Conservation (phyloP, 2,113 vertebrate species). For the Ancistrus triradiatus region DNA sequence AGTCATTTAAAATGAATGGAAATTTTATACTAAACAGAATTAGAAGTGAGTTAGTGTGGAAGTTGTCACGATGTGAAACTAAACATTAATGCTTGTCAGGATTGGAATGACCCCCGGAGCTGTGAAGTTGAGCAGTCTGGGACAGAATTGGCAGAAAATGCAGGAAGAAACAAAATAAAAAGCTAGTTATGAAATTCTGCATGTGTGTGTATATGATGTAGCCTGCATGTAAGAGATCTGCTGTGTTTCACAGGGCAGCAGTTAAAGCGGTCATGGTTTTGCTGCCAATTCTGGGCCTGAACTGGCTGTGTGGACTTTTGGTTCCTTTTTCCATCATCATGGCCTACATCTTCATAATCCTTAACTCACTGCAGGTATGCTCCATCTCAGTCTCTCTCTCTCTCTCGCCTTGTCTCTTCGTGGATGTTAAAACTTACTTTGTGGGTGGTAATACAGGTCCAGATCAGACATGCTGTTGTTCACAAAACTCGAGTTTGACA, state of each 20-base stretch:
- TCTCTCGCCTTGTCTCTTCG: too few relatives aligned
- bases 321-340: constrained; percentile 72
- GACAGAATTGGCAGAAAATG: constrained; percentile 12
- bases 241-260: constrained; percentile 59
- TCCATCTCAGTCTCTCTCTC: not conserved
- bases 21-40: constrained; percentile 74
- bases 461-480: too few relatives aligned
- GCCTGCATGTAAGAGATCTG: constrained; percentile 26
- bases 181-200: constrained; percentile 10
- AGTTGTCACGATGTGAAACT: constrained; percentile 66
- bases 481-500: too few relatives aligned
- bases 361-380: constrained; percentile 74
- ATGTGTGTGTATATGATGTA: constrained; percentile 10
- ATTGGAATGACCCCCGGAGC: constrained; percentile 47
- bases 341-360: constrained; percentile 73
- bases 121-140: constrained; percentile 35
- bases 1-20: constrained; percentile 66
- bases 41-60: constrained; percentile 66
- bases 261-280: constrained; percentile 74
- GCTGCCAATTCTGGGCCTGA: constrained; percentile 74
- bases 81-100: constrained; percentile 57
- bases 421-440: too few relatives aligned
- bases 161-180: too few relatives aligned
- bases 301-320: constrained; percentile 72
- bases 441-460: too few relatives aligned